Evolutionary conservation across 2,797 vertebrate species (phyloP).

Genomic region (Chrosomus eos): DNA sequence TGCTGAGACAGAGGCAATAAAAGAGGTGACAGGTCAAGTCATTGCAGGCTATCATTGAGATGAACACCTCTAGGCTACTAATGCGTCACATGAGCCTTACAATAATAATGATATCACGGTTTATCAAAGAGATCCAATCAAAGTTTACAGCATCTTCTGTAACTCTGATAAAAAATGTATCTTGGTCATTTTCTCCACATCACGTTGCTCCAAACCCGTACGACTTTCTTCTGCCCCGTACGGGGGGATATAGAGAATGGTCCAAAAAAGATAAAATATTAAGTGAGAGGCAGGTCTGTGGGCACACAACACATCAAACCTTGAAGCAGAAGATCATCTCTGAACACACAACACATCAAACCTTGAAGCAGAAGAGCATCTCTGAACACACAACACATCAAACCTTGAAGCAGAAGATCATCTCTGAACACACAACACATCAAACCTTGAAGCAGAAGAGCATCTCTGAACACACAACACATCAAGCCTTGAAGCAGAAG

Average conservation of each 20-base stretch:
- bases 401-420: no score
- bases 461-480: no score
- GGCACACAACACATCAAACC: no score
- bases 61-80: constrained; percentile 23
- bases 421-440: no score
- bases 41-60: constrained; percentile 25
- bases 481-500: no score
- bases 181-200: not conserved
- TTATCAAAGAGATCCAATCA: not conserved
- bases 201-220: not conserved
- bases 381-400: no score
- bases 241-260: not conserved
- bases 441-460: no score
- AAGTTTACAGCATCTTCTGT: not conserved
- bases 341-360: no score
- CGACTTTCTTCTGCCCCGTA: not conserved
- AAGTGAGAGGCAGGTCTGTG: no score
- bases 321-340: no score
- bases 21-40: constrained; percentile 33
- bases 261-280: not conserved
- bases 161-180: not conserved
- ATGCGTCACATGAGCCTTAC: not conserved
- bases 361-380: no score
- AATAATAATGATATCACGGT: constrained; percentile 2
- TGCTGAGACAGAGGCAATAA: constrained; percentile 38